Evolutionary conservation across 2,113 vertebrate genomes (phyloP).

Genomic region (Hydrochoerus hydrochaeris): DNA sequence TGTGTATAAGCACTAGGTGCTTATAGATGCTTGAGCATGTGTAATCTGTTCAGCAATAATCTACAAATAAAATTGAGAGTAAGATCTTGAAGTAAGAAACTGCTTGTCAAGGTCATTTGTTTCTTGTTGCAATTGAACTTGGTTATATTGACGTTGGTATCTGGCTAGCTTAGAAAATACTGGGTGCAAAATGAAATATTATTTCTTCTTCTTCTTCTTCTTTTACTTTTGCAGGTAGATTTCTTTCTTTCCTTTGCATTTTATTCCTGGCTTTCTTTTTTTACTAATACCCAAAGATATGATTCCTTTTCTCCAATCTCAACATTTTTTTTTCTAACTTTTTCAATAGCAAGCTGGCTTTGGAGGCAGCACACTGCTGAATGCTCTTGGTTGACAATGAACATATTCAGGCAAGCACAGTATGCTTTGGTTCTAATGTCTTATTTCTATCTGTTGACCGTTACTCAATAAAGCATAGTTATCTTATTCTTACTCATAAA

Average conservation of each 20-base stretch:
- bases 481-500: background rate
- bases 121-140: conserved; percentile 11
- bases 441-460: background rate
- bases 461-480: background rate
- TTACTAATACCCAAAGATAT: background rate
- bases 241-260: background rate
- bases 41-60: background rate
- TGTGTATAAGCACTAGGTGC: background rate
- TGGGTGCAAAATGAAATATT: conserved; percentile 6
- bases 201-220: background rate
- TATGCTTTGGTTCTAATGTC: background rate
- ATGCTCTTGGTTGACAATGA: background rate
- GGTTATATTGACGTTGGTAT: background rate
- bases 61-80: background rate
- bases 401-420: background rate
- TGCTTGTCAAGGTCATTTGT: background rate
- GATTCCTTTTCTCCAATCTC: background rate
- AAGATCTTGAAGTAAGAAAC: background rate
- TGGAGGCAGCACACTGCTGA: background rate
- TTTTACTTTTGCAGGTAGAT: background rate
- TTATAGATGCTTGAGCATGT: background rate
- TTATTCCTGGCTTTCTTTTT: background rate
- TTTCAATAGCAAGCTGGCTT: background rate
- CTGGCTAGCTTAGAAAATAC: background rate
- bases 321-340: background rate